Percentiles rank a stretch among this genome's conserved stretches.
These are phyloP conservation scores for Benitochromis conjunctus DNA, from an alignment of 2,113 vertebrate species.

Conservation along the genomic window DNA sequence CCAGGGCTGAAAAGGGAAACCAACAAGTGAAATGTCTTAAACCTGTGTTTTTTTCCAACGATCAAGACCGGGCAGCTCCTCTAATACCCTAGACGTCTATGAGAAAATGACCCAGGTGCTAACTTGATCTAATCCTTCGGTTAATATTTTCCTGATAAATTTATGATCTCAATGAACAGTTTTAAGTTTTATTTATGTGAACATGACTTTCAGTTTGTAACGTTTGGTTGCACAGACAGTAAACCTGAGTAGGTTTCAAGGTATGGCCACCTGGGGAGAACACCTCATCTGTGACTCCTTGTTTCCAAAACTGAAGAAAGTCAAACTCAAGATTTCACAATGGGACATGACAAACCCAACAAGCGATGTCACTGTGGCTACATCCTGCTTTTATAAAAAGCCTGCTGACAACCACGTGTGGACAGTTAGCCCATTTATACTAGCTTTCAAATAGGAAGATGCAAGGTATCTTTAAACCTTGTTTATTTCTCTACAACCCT, in stretches of 20 bases:
- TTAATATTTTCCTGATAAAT: neutral
- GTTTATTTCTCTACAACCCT: neutral
- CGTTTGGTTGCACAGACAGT: rapidly evolving
- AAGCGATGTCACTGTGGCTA: neutral
- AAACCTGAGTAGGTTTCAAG: neutral
- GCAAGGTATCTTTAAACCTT: neutral
- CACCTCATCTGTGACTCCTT: neutral
- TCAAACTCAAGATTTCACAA: neutral
- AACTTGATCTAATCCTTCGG: neutral
- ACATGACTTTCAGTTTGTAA: no score
- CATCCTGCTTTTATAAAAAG: neutral
- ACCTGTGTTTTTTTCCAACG: neutral
- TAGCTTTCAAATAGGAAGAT: neutral
- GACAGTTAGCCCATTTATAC: neutral
- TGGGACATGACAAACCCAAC: neutral
- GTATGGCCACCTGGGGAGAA: neutral
- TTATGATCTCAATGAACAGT: no score
- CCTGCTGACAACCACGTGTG: neutral
- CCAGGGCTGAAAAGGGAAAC: neutral
- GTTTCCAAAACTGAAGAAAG: neutral
- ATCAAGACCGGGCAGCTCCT: no score
- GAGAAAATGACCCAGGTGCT: no score
- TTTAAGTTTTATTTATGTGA: no score
- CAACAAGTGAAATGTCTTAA: neutral
- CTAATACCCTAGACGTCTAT: no score